A percentile compares a stretch with the other conserved stretches of the same genome.
Evolutionary conservation across 1,140 invertebrate species (phyloP).

Genomic region (Drosophila santomea): DNA sequence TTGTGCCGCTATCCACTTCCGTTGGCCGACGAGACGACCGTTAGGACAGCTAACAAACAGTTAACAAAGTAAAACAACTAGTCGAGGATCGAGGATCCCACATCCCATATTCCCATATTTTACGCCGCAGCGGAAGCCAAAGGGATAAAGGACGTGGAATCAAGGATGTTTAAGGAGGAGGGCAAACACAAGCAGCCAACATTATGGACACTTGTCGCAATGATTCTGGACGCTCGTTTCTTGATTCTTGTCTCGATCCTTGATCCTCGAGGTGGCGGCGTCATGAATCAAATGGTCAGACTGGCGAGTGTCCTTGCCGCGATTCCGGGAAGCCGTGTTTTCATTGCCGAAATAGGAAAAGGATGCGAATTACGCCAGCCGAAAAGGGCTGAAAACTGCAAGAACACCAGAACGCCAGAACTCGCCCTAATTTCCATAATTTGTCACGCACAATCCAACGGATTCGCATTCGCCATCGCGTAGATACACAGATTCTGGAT

Average conservation of each 20-base stretch:
- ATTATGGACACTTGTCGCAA: slow-evolving; percentile 49
- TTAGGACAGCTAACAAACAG: slow-evolving; percentile 5
- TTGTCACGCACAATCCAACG: slow-evolving; percentile 75
- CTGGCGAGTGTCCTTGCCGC: slow-evolving; percentile 13
- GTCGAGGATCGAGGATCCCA: slow-evolving; percentile 16
- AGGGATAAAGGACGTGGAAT: slow-evolving; percentile 5
- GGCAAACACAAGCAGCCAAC: slow-evolving; percentile 28
- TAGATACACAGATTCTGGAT: slow-evolving; percentile 11
- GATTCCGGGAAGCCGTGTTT: slow-evolving; percentile 15
- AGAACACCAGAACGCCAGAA: neutral
- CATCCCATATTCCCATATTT: slow-evolving; percentile 40
- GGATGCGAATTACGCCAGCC: slow-evolving; percentile 53
- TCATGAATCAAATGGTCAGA: slow-evolving; percentile 37
- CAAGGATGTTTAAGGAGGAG: slow-evolving; percentile 15
- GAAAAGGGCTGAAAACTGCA: slow-evolving; percentile 37
- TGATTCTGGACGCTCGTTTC: slow-evolving; percentile 4
- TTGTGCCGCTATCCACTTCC: slow-evolving; percentile 13
- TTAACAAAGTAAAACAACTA: slow-evolving; percentile 69
- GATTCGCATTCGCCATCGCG: slow-evolving; percentile 63
- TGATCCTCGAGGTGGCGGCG: slow-evolving; percentile 34
- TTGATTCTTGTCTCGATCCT: neutral
- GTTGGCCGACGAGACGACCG: slow-evolving; percentile 20
- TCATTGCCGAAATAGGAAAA: slow-evolving; percentile 28
- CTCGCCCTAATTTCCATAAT: slow-evolving; percentile 77
- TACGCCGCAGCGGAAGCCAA: slow-evolving; percentile 37